These are phyloP conservation scores for Oryzaephilus surinamensis DNA, from an alignment of 1,140 invertebrate genomes.

Conservation along the genomic window DNA sequence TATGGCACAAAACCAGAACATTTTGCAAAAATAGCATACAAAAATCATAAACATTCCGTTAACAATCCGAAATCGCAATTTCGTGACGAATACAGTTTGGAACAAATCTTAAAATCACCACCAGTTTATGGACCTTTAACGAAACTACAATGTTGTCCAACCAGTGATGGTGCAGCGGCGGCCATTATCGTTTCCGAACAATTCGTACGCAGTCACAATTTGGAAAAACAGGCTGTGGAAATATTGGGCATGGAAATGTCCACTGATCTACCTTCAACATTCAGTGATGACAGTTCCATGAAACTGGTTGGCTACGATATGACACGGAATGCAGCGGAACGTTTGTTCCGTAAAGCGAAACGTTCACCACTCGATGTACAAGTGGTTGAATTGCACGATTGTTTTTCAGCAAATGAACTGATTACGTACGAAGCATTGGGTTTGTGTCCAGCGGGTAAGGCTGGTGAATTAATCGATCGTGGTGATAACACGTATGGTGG, in stretches of 20 bases:
- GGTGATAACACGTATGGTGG: slow-evolving; percentile 98
- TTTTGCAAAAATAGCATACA: slow-evolving; percentile 94
- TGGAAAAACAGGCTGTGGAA: slow-evolving; percentile 83
- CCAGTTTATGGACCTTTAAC: slow-evolving; percentile 82
- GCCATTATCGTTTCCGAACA: slow-evolving; percentile 83
- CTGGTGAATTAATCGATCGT: slow-evolving; percentile 82
- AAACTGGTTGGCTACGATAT: slow-evolving; percentile 86
- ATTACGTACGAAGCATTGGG: slow-evolving; percentile 97
- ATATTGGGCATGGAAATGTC: slow-evolving; percentile 94
- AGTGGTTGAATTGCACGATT: slow-evolving; percentile 99
- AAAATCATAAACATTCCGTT: slow-evolving; percentile 93
- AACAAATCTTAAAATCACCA: slow-evolving; percentile 80
- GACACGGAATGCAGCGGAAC: slow-evolving; percentile 75
- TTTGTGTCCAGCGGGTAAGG: slow-evolving; percentile 82
- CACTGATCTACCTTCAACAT: slow-evolving; percentile 80
- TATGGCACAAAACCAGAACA: slow-evolving; percentile 89
- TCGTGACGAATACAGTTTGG: slow-evolving; percentile 75
- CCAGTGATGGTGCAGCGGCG: slow-evolving; percentile 90
- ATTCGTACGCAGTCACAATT: slow-evolving; percentile 72
- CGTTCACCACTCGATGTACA: slow-evolving; percentile 72
- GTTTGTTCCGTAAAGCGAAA: slow-evolving; percentile 68
- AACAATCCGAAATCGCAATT: slow-evolving; percentile 97
- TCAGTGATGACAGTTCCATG: slow-evolving; percentile 60
- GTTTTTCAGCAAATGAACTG: slow-evolving; percentile 96
- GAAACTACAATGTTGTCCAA: slow-evolving; percentile 94